These are phyloP conservation scores for Epinephelus malabaricus DNA, from an alignment of 2,797 vertebrate genomes.

Conservation along the genomic window DNA sequence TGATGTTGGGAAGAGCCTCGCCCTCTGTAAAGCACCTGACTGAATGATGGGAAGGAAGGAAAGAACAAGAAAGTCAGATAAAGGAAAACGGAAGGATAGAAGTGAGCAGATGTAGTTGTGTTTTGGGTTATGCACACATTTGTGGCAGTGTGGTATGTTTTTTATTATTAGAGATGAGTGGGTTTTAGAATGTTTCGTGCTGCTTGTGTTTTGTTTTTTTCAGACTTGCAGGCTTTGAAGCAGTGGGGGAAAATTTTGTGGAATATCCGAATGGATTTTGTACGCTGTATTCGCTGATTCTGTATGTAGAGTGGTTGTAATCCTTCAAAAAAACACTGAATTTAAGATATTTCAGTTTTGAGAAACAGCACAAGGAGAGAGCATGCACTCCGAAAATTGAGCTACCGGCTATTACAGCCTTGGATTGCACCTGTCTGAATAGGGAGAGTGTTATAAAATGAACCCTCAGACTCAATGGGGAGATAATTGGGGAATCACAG, in stretches of 20 bases:
- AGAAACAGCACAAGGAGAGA: background rate
- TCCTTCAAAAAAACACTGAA: conserved; percentile 1
- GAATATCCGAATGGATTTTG: background rate
- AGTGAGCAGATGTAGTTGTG: conserved; percentile 26
- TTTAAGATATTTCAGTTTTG: conserved; percentile 8
- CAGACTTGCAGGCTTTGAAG: conserved; percentile 5
- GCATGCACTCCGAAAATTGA: background rate
- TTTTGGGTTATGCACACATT: conserved; percentile 21
- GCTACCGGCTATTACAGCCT: conserved; percentile 1
- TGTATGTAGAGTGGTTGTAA: background rate
- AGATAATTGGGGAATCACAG: conserved; percentile 36
- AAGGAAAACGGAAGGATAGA: conserved; percentile 38
- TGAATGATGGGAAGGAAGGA: conserved; percentile 35
- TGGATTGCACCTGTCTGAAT: conserved; percentile 21
- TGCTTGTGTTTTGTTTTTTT: conserved; percentile 30
- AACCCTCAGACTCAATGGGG: conserved; percentile 19
- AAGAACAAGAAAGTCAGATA: conserved; percentile 72
- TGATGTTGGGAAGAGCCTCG: conserved; percentile 69
- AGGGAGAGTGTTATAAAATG: conserved; percentile 8
- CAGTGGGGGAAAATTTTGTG: background rate
- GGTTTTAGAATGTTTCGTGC: conserved; percentile 46
- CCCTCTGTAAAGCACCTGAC: conserved; percentile 34
- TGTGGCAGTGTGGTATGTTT: conserved; percentile 16
- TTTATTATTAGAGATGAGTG: background rate
- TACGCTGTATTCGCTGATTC: background rate